Percentiles rank a stretch among this genome's conserved stretches.
phyloP scores from a whole-genome alignment of 2,888 invertebrate species.

The Harpalus rubripes region DNA sequence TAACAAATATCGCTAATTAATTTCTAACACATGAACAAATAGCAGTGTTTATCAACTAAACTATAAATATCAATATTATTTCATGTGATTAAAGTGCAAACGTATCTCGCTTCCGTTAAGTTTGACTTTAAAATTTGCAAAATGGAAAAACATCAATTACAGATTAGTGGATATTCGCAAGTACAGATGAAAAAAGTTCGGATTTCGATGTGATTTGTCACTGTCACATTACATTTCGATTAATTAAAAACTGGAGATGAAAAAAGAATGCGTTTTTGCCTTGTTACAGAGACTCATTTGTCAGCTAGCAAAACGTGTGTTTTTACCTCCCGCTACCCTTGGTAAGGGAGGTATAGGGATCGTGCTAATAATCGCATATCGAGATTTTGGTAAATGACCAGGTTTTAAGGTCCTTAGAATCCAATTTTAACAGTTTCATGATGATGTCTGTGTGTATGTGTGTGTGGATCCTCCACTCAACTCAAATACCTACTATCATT shows the following conservation, averaged over 20 bases:
- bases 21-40: neutral
- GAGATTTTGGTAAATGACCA: too few relatives aligned
- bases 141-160: constrained; percentile 20
- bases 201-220: constrained; percentile 42
- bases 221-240: constrained; percentile 54
- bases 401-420: too few relatives aligned
- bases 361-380: too few relatives aligned
- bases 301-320: constrained; percentile 26
- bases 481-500: too few relatives aligned
- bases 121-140: constrained; percentile 3
- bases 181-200: neutral
- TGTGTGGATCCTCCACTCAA: too few relatives aligned
- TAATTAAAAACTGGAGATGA: constrained; percentile 35
- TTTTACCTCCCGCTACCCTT: too few relatives aligned
- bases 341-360: too few relatives aligned
- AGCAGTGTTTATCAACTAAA: neutral
- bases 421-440: too few relatives aligned
- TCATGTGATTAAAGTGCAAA: neutral
- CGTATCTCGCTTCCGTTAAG: neutral
- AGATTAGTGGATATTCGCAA: constrained; percentile 25
- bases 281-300: constrained; percentile 26
- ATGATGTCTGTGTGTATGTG: too few relatives aligned
- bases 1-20: constrained; percentile 1
- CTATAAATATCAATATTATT: neutral
- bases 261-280: constrained; percentile 37